Base-by-base conservation (phyloP, 2,113 vertebrate species). In the Proterorhinus semilunaris region DNA sequence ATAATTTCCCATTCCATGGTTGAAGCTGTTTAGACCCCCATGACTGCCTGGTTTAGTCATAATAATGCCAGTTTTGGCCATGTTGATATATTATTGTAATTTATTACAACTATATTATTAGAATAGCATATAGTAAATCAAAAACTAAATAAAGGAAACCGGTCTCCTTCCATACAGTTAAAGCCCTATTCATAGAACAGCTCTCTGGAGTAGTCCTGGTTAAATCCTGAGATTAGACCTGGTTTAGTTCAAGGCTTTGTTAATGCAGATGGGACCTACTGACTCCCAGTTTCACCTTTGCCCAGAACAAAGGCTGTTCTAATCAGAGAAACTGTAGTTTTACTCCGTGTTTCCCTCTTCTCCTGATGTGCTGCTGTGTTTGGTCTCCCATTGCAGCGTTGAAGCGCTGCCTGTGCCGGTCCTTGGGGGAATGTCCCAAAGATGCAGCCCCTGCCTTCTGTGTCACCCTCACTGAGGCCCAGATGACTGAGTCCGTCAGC, bases 361-460 rank as follows among this genome's bases (percentile, higher is more conserved):
- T 8, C n/a, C 7, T 21, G 7, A n/a, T 27, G 16, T 52, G 4
- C 17, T 27, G 53, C 10, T 63, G 44, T 44, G 12, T 44, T 7
- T 21, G 49, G 12, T 51, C 12, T 82, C 13, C 71, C 16, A 84
- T 49, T 44, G 4, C 84, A 92, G 91, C 8, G 0, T 83, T 52
- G 0, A 69, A 78, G 17, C 79, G 55, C 50, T 93, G 93, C 21
- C 65, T 71, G 52, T 93, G 91, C 68, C 85, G n/a, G 68, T 1
- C 57, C 0, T 68, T 83, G 10, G 80, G 73, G 10, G 79, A 88
- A 1, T 94, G 93, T 44, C 36, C 74, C 42, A 58, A 13, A 45
- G 16, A 6, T 0, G 53, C 44, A 0, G 5, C 6, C 1, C 62
- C 70, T 1, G 68, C 2, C 66, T 92, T 87, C 86, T 94, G 93